Evolutionary conservation across 2,113 vertebrate genomes (phyloP).

Genomic region (Vicugna pacos): DNA sequence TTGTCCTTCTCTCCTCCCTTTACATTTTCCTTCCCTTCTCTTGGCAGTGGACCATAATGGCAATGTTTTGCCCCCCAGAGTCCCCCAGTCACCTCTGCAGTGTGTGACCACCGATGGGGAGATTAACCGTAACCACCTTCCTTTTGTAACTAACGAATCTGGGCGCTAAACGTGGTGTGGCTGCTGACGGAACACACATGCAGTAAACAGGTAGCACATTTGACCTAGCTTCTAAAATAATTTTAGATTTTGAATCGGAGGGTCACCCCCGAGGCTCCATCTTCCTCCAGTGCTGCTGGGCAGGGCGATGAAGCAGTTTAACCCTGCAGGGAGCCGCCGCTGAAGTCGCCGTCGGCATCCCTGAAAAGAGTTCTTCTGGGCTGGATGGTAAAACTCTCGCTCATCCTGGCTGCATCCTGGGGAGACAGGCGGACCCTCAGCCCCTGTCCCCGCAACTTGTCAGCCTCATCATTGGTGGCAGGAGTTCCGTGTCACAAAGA

Average conservation of each 20-base stretch:
- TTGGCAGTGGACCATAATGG: background rate
- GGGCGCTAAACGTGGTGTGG: background rate
- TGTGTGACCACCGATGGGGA: background rate
- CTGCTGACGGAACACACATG: background rate
- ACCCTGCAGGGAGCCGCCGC: background rate
- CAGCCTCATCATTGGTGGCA: background rate
- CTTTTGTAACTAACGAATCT: background rate
- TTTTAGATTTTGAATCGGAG: background rate
- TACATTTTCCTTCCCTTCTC: background rate
- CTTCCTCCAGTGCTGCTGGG: background rate
- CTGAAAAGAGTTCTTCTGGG: background rate
- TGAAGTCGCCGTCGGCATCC: background rate
- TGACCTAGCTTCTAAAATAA: background rate
- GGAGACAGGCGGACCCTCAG: background rate
- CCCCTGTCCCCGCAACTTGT: background rate
- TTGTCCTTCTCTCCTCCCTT: background rate
- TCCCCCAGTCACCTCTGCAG: background rate
- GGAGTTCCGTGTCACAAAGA: background rate
- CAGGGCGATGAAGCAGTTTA: background rate
- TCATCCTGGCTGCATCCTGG: accelerated
- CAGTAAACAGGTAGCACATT: background rate
- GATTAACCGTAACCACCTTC: background rate
- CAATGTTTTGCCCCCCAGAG: background rate
- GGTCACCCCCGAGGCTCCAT: background rate
- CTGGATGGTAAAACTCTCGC: too few species aligned